Evolutionary conservation across 2,797 vertebrate genomes (phyloP).

Genomic region (Catamblyrhynchus diadema): DNA sequence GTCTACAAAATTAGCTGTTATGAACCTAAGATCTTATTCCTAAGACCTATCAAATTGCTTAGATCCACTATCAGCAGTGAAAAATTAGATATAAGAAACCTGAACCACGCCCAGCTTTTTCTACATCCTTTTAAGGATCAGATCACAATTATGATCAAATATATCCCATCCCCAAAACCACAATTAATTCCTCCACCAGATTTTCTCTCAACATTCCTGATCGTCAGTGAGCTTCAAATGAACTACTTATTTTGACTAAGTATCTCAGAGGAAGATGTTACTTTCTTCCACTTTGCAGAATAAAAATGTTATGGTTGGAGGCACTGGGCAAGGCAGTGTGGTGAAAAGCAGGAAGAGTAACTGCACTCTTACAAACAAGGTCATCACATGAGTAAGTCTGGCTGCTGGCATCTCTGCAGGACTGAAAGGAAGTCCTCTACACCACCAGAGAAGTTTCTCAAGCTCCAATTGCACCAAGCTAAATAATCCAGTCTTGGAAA

Average conservation of each 20-base stretch:
- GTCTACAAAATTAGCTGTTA: neutral
- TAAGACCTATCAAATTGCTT: neutral
- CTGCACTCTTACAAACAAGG: neutral
- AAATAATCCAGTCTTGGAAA: neutral
- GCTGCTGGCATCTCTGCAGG: neutral
- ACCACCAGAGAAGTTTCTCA: neutral
- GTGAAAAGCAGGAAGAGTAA: neutral
- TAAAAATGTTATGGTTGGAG: neutral
- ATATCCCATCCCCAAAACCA: neutral
- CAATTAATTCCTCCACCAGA: neutral
- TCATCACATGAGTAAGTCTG: neutral
- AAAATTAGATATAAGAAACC: neutral
- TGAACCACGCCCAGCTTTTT: neutral
- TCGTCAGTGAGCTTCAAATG: neutral
- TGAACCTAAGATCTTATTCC: neutral
- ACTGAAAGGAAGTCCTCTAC: neutral
- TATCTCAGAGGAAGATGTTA: neutral
- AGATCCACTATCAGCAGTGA: neutral
- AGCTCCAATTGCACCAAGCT: neutral
- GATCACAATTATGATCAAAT: neutral
- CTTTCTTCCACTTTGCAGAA: neutral
- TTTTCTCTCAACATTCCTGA: constrained; percentile 4
- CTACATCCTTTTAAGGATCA: neutral
- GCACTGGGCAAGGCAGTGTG: neutral
- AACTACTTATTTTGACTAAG: neutral